A percentile compares a stretch with the other conserved stretches of the same genome.
Conservation (phyloP, 1,140 invertebrate genomes). For the Drosophila subobscura region DNA sequence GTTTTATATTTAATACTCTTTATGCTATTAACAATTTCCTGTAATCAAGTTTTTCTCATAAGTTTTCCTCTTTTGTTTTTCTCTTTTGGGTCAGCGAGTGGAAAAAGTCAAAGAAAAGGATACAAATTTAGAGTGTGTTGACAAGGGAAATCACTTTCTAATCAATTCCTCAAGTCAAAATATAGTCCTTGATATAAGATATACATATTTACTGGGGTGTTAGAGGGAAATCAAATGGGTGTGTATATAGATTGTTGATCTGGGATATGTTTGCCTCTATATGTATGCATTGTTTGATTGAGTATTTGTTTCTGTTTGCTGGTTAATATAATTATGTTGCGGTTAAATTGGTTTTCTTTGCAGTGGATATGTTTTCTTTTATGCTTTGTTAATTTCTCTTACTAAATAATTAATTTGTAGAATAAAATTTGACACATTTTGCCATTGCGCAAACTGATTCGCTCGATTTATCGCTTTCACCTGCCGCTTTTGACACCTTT, state of each 20-base stretch:
- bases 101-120: slow-evolving; percentile 22
- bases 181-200: not conserved
- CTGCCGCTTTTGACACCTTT: slow-evolving; percentile 41
- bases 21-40: slow-evolving; percentile 78
- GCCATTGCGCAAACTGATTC: slow-evolving; percentile 36
- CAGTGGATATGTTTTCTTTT: slow-evolving; percentile 61
- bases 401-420: slow-evolving; percentile 66
- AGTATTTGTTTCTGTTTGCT: slow-evolving; percentile 44
- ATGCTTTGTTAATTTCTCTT: slow-evolving; percentile 41
- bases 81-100: slow-evolving; percentile 32
- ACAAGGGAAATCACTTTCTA: slow-evolving; percentile 1
- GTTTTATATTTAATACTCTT: slow-evolving; percentile 44
- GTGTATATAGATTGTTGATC: slow-evolving; percentile 42
- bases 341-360: slow-evolving; percentile 62
- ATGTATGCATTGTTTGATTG: slow-evolving; percentile 54
- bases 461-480: slow-evolving; percentile 45
- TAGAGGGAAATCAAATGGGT: slow-evolving; percentile 35
- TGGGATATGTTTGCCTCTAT: slow-evolving; percentile 72
- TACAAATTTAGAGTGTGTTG: slow-evolving; percentile 9
- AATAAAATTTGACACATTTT: slow-evolving; percentile 75
- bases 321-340: slow-evolving; percentile 60
- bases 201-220: too few species aligned
- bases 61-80: slow-evolving; percentile 46
- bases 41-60: slow-evolving; percentile 82
- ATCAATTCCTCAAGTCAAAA: slow-evolving; percentile 13